These are phyloP conservation scores for Eupithecia abbreviata DNA, from an alignment of 2,888 invertebrate genomes.

Conservation along the genomic window DNA sequence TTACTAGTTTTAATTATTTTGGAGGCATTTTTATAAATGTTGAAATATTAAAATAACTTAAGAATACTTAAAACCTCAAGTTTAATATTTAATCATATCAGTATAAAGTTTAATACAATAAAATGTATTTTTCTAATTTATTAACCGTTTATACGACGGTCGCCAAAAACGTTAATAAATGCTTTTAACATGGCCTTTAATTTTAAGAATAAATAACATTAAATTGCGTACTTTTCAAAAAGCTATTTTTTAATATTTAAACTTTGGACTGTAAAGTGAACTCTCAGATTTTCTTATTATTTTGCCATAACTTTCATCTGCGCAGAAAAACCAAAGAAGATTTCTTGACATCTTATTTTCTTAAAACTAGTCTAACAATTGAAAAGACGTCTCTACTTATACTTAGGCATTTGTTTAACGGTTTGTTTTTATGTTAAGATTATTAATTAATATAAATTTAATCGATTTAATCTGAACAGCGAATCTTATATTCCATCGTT, in stretches of 20 bases:
- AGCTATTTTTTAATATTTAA: constrained; percentile 4
- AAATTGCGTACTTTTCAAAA: constrained; percentile 17
- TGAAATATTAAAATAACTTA: background rate
- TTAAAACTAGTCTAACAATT: constrained; percentile 49
- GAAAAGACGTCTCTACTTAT: constrained; percentile 33
- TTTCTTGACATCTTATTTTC: constrained; percentile 39
- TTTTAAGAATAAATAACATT: background rate
- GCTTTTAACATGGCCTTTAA: constrained; percentile 1
- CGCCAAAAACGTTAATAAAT: background rate
- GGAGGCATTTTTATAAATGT: background rate
- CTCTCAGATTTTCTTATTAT: constrained; percentile 9
- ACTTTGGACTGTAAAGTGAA: background rate
- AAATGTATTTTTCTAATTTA: constrained; percentile 33
- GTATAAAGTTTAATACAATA: constrained; percentile 18
- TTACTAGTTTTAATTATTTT: background rate
- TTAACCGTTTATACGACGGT: constrained; percentile 35
- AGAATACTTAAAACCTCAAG: background rate
- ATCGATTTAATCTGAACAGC: constrained; percentile 11
- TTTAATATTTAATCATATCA: constrained; percentile 16
- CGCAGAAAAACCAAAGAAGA: constrained; percentile 61
- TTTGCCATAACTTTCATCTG: constrained; percentile 38
- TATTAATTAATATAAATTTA: constrained; percentile 6
- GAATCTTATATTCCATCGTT: constrained; percentile 29
- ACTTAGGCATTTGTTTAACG: constrained; percentile 27
- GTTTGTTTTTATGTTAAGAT: constrained; percentile 28